Percentiles rank a stretch among this genome's conserved stretches.
Evolutionary conservation across 1,140 invertebrate species (phyloP).

Genomic region (Drosophila elegans): DNA sequence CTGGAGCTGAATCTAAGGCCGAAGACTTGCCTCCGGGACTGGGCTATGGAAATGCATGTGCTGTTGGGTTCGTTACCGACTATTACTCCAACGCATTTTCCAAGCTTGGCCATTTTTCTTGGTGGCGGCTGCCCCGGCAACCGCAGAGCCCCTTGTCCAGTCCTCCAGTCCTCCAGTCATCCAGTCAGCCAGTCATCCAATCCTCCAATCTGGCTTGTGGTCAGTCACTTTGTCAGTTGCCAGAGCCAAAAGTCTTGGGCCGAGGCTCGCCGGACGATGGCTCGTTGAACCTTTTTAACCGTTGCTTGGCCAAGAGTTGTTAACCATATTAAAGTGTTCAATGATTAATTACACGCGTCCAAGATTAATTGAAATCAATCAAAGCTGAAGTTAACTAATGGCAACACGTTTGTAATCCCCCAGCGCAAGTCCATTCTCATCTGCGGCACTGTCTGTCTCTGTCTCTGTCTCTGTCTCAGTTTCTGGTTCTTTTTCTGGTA

Average conservation of each 20-base stretch:
- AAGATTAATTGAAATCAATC: conserved; percentile 85
- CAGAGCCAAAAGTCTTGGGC: conserved; percentile 33
- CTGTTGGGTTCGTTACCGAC: conserved; percentile 46
- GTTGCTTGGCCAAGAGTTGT: conserved; percentile 84
- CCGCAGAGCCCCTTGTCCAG: conserved; percentile 12
- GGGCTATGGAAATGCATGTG: conserved; percentile 64
- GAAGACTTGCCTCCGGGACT: conserved; percentile 37
- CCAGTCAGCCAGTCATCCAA: too few relatives aligned
- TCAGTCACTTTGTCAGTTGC: conserved; percentile 70
- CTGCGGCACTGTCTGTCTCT: conserved; percentile 28
- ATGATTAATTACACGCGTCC: conserved; percentile 85
- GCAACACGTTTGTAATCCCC: conserved; percentile 84
- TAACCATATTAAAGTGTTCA: conserved; percentile 85
- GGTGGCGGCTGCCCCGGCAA: conserved; percentile 67
- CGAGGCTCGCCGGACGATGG: conserved; percentile 28
- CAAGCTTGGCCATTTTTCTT: conserved; percentile 79
- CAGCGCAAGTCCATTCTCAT: conserved; percentile 35
- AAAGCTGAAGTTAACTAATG: conserved; percentile 85
- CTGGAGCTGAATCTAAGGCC: conserved; percentile 32
- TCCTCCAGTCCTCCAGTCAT: conserved; percentile 9
- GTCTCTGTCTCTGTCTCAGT: conserved; percentile 23
- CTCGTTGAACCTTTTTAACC: conserved; percentile 84
- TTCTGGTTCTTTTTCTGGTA: conserved; percentile 29
- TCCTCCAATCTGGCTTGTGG: conserved; percentile 37
- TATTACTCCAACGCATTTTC: conserved; percentile 83